phyloP scores from a whole-genome alignment of 2,113 vertebrate species.

The Otis tarda region DNA sequence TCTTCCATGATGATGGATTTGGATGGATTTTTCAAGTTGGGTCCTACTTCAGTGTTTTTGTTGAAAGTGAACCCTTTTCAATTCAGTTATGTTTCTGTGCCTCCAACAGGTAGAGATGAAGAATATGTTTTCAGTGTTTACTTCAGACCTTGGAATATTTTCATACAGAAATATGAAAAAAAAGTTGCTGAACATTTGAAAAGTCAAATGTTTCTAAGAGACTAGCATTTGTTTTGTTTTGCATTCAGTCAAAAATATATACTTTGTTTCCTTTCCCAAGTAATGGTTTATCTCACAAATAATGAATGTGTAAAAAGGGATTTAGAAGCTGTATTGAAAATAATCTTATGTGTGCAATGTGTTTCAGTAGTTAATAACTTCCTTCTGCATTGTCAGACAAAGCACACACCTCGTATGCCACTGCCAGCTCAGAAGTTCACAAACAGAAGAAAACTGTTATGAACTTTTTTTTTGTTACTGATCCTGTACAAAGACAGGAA shows the following conservation, averaged over 20 bases:
- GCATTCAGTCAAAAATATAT: not conserved
- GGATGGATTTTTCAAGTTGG: not conserved
- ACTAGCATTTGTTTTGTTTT: not conserved
- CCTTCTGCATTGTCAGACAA: not conserved
- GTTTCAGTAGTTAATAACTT: not conserved
- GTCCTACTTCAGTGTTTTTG: not conserved
- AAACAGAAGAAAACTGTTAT: not conserved
- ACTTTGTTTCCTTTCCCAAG: not conserved
- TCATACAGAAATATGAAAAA: not conserved
- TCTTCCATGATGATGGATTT: not conserved
- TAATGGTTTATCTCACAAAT: not conserved
- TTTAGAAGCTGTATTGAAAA: not conserved
- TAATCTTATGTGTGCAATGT: not conserved
- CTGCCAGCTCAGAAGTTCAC: slow-evolving; percentile 34
- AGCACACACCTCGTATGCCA: not conserved
- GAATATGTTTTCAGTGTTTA: not conserved
- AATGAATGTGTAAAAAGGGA: not conserved
- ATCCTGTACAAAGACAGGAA: not conserved
- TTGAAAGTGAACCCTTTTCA: not conserved
- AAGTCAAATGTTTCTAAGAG: not conserved
- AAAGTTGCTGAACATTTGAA: not conserved
- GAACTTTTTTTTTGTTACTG: not conserved
- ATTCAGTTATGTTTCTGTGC: not conserved
- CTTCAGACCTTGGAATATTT: not conserved
- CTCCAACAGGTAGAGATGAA: not conserved